Evolutionary conservation across 2,797 vertebrate genomes (phyloP).

Genomic region (Ctenopoma kingsleyae): DNA sequence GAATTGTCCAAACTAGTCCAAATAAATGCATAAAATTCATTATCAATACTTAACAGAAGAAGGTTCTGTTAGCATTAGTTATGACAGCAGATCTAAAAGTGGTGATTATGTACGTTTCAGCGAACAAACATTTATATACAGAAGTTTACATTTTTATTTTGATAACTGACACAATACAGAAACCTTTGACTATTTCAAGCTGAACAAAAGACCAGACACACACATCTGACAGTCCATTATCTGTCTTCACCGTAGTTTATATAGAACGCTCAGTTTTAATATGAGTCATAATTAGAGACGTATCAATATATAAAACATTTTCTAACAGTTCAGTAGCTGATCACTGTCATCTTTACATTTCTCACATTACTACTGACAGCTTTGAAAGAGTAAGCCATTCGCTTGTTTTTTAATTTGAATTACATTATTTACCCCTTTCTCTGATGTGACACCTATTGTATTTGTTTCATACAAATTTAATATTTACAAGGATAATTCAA

Average conservation of each 20-base stretch:
- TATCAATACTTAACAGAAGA: neutral
- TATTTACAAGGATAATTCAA: slow-evolving; percentile 54
- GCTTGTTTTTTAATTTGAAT: neutral
- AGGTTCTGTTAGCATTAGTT: neutral
- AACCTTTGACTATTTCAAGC: neutral
- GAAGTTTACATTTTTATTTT: slow-evolving; percentile 15
- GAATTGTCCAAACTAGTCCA: neutral
- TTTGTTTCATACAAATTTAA: slow-evolving; percentile 8
- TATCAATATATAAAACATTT: too few species aligned
- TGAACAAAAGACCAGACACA: slow-evolving; percentile 6
- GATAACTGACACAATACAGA: neutral
- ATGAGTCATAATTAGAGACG: neutral
- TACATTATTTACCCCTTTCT: neutral
- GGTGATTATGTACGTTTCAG: neutral
- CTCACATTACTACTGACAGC: slow-evolving; percentile 8
- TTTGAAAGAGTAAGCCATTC: slow-evolving; percentile 17
- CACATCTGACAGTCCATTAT: slow-evolving; percentile 6
- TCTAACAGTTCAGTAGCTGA: neutral
- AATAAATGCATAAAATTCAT: neutral
- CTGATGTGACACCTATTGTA: neutral
- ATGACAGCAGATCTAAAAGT: too few species aligned
- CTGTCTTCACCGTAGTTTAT: slow-evolving; percentile 30
- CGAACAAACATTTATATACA: neutral
- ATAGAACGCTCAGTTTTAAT: slow-evolving; percentile 11
- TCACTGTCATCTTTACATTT: slow-evolving; percentile 21